Evolutionary conservation across 2,888 invertebrate genomes (phyloP).

Genomic region (Leptinotarsa peninsularis): DNA sequence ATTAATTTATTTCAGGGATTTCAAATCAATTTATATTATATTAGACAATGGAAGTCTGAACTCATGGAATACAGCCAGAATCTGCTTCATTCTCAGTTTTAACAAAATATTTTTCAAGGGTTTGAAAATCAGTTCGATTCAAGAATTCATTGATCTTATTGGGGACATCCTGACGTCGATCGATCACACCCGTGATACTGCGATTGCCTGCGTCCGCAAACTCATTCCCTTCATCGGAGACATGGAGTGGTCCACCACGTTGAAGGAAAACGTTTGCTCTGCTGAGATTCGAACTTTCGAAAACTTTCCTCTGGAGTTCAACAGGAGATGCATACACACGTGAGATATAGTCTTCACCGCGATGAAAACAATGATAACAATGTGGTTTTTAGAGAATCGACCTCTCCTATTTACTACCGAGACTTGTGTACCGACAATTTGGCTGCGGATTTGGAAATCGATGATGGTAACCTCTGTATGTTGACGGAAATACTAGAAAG

Average conservation of each 20-base stretch:
- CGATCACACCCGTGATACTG: conserved; percentile 38
- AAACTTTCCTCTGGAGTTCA: conserved; percentile 50
- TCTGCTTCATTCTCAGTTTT: not conserved
- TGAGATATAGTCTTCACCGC: conserved; percentile 27
- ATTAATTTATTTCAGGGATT: no score
- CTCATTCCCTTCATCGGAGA: conserved; percentile 45
- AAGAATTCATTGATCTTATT: conserved; percentile 34
- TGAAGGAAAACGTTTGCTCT: conserved; percentile 41
- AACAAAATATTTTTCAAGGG: conserved; percentile 28
- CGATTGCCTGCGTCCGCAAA: conserved; percentile 41
- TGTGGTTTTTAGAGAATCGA: conserved; percentile 40
- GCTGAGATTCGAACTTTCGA: conserved; percentile 47
- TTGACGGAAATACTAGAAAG: conserved; percentile 45
- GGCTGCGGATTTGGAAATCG: conserved; percentile 41
- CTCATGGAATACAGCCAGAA: no score
- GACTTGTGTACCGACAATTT: conserved; percentile 44
- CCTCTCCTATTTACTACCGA: conserved; percentile 38
- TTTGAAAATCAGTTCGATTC: conserved; percentile 37
- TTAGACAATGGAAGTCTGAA: no score
- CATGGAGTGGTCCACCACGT: conserved; percentile 44
- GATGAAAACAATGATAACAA: conserved; percentile 1
- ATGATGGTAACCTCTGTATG: conserved; percentile 41
- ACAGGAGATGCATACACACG: conserved; percentile 46
- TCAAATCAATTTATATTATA: no score
- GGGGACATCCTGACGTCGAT: conserved; percentile 38